These are phyloP conservation scores for Catocala nupta DNA, from an alignment of 2,888 invertebrate species.

Conservation along the genomic window DNA sequence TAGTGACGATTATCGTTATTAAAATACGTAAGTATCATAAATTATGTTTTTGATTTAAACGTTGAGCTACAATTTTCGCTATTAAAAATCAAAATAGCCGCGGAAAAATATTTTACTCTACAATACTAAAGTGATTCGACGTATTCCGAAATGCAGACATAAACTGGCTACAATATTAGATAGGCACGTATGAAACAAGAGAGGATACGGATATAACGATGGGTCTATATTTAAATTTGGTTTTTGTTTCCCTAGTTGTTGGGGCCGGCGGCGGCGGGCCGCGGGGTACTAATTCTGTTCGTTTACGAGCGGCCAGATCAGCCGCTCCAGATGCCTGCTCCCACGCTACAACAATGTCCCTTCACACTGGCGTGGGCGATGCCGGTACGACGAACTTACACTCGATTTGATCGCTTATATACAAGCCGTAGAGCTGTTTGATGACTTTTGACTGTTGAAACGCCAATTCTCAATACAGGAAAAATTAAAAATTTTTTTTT, in stretches of 20 bases:
- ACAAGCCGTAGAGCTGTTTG: no score
- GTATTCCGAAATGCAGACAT: background rate
- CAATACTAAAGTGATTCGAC: background rate
- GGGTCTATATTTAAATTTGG: conserved; percentile 73
- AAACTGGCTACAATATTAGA: conserved; percentile 8
- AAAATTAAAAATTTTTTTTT: no score
- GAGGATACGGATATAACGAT: conserved; percentile 49
- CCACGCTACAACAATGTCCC: conserved; percentile 73
- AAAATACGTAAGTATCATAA: conserved; percentile 11
- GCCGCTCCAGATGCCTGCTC: conserved; percentile 78
- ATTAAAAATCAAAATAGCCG: conserved; percentile 4
- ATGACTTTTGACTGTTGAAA: no score
- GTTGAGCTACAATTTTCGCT: conserved; percentile 3
- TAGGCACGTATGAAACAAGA: conserved; percentile 26
- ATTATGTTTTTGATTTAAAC: conserved; percentile 9
- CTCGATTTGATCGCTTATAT: no score
- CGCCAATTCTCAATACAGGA: no score
- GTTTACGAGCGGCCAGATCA: conserved; percentile 81
- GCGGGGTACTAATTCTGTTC: conserved; percentile 78
- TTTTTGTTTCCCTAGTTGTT: conserved; percentile 76
- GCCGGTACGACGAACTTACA: conserved; percentile 45
- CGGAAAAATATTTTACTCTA: background rate
- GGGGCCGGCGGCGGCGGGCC: conserved; percentile 31
- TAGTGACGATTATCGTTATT: conserved; percentile 1
- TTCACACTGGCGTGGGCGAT: conserved; percentile 60